Base-by-base conservation (phyloP, 2,888 invertebrate genomes). In the Agrilus biguttatus region DNA sequence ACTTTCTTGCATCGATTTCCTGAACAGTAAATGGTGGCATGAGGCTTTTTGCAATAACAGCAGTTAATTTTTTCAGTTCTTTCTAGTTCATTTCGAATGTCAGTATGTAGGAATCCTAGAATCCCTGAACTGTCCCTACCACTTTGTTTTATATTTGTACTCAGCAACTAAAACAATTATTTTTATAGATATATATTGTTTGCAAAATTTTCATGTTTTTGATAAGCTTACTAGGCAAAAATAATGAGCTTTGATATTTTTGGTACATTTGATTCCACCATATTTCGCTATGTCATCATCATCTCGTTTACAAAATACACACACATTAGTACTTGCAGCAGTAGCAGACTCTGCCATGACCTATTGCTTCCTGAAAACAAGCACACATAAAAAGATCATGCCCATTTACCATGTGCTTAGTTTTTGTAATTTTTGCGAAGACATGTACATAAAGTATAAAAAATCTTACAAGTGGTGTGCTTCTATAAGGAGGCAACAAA, bases 21-120 rank as follows among this genome's bases (percentile, higher is more conserved):
- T n/a, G 72, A 71, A 58, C 90, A 90, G 0, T 81, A 80, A 2
- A 89, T 69, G 1, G 80, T 83, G 0, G 89, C 88, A 1, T 80
- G 80, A 0, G 43, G 59, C 28, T 67, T 66, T 13, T 66, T 65
- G 55, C 89, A 90, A 58, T 75, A 83, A 5, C 64, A 71, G 55
- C 90, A 90, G 53, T 33, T 21, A 17, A 42, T 44, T 1, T 33
- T 10, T 39, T 69, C 70, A 36, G 79, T 77, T 48, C 87, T 70
- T 13, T 64, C 65, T 1, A 77, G 54, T 63, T 89, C 89, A 28
- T 68, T 69, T 10, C 67, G 50, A 14, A 90, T 86, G 57, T 90
- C 88, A 0, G 60, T 54, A 2, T 71, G 65, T 33, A 83, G 56
- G 59, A 90, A 90, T 0, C 87, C 85, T 47, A 80, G 67, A 28